Evolutionary conservation across 2,888 invertebrate species (phyloP), one percentile per base, ranked within the genome.

Genomic region (Andricus quercusramuli): DNA sequence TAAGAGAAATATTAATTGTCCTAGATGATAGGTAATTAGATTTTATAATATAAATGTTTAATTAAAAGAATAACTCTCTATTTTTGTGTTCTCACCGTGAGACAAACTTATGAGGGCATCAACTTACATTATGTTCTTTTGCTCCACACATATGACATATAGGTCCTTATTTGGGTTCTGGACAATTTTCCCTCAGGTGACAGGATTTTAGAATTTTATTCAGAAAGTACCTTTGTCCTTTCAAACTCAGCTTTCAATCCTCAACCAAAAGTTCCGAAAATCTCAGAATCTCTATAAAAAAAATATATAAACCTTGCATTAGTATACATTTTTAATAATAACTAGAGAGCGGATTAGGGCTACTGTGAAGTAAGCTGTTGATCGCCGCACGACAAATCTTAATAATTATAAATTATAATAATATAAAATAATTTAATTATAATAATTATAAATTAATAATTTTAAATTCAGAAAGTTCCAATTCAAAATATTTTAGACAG

Each of bases 141-240:
- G 89, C 90, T n/a, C 96, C 96, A 87, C 96, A 97, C 93, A 96
- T 95, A 88, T 93, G 94, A 90, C 96, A 97, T 29, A 94, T 79
- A 2, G 81, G 77, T 29, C n/a, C n/a, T 80, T 84, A 94, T 2
- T 93, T 93, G 2, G 94, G 94, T 85, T 94, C 94, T 62, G 94
- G 92, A 88, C 96, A 97, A 79, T 93, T 93, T 74, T 94, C 93
- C 47, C 94, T 94, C 25, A 93, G 93, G 89, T 96, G 96, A 0
- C 96, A 96, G 4, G 93, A 89, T 65, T 95, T 95, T 82, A 94
- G 94, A 90, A 25, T 85, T 77, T 86, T 87, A 74, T 32, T 47
- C 5, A 74, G 56, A 87, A 84, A 89, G 86, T 86, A 86, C 77
- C 88, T 85, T 9, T 83, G 81, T 62, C 64, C 80, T 29, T 78